Evolutionary conservation across 2,797 vertebrate genomes (phyloP).

Genomic region (Naso thynnoides): DNA sequence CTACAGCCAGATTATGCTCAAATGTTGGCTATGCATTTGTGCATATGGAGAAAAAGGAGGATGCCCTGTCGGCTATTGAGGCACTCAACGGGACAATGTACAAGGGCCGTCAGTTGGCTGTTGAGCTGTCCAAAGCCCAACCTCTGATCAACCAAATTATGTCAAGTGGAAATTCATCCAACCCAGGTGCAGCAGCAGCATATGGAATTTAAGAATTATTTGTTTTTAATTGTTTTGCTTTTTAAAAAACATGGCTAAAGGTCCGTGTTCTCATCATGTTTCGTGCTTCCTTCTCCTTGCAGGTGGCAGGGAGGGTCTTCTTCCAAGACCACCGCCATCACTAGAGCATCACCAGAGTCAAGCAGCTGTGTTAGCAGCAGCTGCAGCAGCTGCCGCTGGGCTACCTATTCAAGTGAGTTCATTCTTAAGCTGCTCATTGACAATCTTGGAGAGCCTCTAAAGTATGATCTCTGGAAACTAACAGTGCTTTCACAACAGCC

Average conservation of each 20-base stretch:
- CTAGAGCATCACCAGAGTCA: slow-evolving; percentile 88
- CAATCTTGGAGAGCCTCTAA: too few relatives aligned
- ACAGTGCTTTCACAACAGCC: too few relatives aligned
- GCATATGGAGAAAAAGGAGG: slow-evolving; percentile 98
- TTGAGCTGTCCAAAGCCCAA: slow-evolving; percentile 92
- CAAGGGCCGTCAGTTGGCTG: slow-evolving; percentile 94
- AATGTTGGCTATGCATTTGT: slow-evolving; percentile 96
- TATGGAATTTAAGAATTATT: not conserved
- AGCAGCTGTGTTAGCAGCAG: slow-evolving; percentile 85
- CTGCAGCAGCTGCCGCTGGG: slow-evolving; percentile 85
- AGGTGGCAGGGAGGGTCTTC: slow-evolving; percentile 81
- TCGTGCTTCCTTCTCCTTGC: not conserved
- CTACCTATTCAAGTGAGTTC: slow-evolving; percentile 83
- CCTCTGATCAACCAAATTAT: slow-evolving; percentile 81
- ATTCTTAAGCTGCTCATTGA: not conserved
- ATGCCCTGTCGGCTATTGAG: slow-evolving; percentile 92
- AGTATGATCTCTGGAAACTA: too few relatives aligned
- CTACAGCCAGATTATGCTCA: slow-evolving; percentile 86
- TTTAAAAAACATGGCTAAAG: not conserved
- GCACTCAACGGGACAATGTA: slow-evolving; percentile 94
- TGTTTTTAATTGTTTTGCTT: slow-evolving; percentile 5
- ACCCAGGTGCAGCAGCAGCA: slow-evolving; percentile 5
- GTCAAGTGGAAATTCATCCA: slow-evolving; percentile 50
- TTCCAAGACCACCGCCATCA: slow-evolving; percentile 78
- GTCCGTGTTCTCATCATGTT: slow-evolving; percentile 9